Conservation (phyloP, 2,113 vertebrate genomes). For the Vanacampus margaritifer region DNA sequence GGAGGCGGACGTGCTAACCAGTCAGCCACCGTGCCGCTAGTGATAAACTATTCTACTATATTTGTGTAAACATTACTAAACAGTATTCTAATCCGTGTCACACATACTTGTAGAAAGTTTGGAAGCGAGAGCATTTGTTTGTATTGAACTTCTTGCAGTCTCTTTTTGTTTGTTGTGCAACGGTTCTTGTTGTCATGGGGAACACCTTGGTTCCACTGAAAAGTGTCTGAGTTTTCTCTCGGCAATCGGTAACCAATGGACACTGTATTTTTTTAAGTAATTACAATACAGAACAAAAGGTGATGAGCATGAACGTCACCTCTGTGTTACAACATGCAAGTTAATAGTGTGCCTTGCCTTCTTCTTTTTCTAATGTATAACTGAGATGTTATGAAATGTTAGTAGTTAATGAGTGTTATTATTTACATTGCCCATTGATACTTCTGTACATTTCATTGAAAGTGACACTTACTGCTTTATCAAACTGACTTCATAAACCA, state of each 20-base stretch:
- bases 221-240: not conserved
- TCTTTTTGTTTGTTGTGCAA: not conserved
- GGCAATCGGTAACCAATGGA: not conserved
- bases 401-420: not conserved
- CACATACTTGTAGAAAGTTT: not conserved
- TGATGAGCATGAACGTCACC: not conserved
- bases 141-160: not conserved
- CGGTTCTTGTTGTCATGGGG: not conserved
- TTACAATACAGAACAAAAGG: not conserved
- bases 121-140: not conserved
- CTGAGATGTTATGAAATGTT: not conserved
- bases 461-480: not conserved
- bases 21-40: too few species aligned
- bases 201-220: not conserved
- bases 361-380: not conserved
- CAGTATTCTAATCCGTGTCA: not conserved
- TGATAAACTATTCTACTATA: not conserved
- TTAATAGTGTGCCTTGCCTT: not conserved
- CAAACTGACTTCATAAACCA: too few species aligned
- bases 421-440: too few species aligned
- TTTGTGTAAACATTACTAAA: not conserved
- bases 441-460: too few species aligned
- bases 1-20: too few species aligned
- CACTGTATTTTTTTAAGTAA: not conserved
- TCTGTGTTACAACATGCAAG: not conserved